Conservation (phyloP, 2,113 vertebrate genomes). For the Arizona elegans region DNA sequence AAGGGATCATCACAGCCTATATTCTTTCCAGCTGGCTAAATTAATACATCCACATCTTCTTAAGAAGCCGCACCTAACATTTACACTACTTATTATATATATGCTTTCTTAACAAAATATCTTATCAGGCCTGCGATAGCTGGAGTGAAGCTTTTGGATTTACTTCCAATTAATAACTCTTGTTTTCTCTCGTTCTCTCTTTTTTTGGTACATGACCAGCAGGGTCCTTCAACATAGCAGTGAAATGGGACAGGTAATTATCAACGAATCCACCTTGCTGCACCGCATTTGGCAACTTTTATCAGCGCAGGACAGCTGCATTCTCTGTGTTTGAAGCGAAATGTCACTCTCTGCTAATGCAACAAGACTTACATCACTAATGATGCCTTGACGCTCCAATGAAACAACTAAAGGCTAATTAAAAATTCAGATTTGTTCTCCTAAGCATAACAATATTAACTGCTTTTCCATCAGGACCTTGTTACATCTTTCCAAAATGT, state of each 20-base stretch:
- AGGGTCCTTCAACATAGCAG: conserved; percentile 46
- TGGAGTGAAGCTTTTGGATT: conserved; percentile 56
- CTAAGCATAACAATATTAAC: conserved; percentile 41
- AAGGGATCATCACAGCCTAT: conserved; percentile 5
- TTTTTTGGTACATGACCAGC: conserved; percentile 26
- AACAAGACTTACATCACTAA: conserved; percentile 66
- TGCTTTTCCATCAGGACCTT: conserved; percentile 63
- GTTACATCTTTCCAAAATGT: conserved; percentile 47
- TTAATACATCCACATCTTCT: background rate
- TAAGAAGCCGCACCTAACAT: background rate
- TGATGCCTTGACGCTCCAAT: conserved; percentile 76
- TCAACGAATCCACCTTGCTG: conserved; percentile 76
- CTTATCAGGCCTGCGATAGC: conserved; percentile 68
- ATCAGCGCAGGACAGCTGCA: conserved; percentile 75
- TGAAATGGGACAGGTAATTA: conserved; percentile 71
- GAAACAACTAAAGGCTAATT: conserved; percentile 78
- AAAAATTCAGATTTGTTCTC: conserved; percentile 81
- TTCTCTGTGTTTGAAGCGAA: conserved; percentile 69
- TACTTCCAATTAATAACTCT: conserved; percentile 58
- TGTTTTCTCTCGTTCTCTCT: conserved; percentile 20
- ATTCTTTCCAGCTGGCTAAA: conserved; percentile 11
- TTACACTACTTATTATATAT: background rate
- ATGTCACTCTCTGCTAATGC: conserved; percentile 65
- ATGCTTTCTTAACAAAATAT: background rate
- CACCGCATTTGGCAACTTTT: conserved; percentile 66